These are phyloP conservation scores for roundworm (Caenorhabditis elegans) DNA, from an alignment of 1,140 invertebrate species.

Conservation along the genomic window WBcel235 BX284605.5:14606501-14607000, in stretches of 20 bases:
- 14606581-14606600: no score
- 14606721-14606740: no score
- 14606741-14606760: not conserved
- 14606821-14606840: slow-evolving; percentile 49
- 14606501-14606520: no score
- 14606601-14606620: not conserved
- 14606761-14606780: slow-evolving; percentile 12
- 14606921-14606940: no score
- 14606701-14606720: not conserved
- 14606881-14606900: no score
- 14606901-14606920: no score
- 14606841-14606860: slow-evolving; percentile 55
- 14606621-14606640: not conserved
- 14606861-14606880: slow-evolving; percentile 47
- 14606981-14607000: no score
- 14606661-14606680: not conserved
- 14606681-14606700: not conserved
- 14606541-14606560: no score
- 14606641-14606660: not conserved
- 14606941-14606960: no score
- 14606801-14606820: slow-evolving; percentile 49
- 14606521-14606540: no score
- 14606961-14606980: no score
- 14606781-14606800: slow-evolving; percentile 49
- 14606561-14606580: no score